Percentiles rank a stretch among this genome's conserved stretches.
phyloP scores from a whole-genome alignment of 2,888 invertebrate genomes.

The Shargacucullia verbasci region DNA sequence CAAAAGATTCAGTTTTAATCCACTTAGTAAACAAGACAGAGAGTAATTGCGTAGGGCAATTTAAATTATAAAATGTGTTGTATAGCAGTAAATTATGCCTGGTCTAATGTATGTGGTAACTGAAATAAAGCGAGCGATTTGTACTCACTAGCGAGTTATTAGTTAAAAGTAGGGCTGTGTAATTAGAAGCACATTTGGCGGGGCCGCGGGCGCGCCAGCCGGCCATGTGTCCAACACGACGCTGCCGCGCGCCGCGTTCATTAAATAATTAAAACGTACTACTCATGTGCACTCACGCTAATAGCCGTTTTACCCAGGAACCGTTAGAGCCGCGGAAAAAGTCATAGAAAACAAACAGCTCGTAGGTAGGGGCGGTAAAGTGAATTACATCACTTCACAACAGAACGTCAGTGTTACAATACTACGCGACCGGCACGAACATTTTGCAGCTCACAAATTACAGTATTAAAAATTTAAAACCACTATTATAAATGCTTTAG shows the following conservation, averaged over 20 bases:
- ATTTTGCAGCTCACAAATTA: constrained; percentile 72
- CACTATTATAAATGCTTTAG: constrained; percentile 72
- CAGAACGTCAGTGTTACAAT: constrained; percentile 58
- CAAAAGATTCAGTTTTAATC: constrained; percentile 49
- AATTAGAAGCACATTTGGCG: constrained; percentile 80
- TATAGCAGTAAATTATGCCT: constrained; percentile 22
- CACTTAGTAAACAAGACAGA: constrained; percentile 45
- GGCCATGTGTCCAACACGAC: constrained; percentile 64
- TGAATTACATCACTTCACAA: constrained; percentile 62
- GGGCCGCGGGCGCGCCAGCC: constrained; percentile 62
- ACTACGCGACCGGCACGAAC: constrained; percentile 53
- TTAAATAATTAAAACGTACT: constrained; percentile 75
- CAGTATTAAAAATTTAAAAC: constrained; percentile 79
- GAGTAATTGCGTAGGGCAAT: constrained; percentile 32
- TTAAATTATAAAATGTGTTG: constrained; percentile 41
- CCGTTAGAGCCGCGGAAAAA: constrained; percentile 51
- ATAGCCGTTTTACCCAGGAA: constrained; percentile 59
- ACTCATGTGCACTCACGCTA: constrained; percentile 66
- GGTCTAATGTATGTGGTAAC: constrained; percentile 45
- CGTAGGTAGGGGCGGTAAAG: constrained; percentile 46
- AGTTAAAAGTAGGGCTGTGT: constrained; percentile 76
- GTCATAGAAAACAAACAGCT: constrained; percentile 65
- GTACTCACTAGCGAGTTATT: constrained; percentile 74
- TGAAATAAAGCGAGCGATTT: constrained; percentile 75
- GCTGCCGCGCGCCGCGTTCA: constrained; percentile 58